Percentiles rank a stretch among this genome's conserved stretches.
phyloP scores from a whole-genome alignment of 1,140 invertebrate species.

The Temnothorax curvispinosus region DNA sequence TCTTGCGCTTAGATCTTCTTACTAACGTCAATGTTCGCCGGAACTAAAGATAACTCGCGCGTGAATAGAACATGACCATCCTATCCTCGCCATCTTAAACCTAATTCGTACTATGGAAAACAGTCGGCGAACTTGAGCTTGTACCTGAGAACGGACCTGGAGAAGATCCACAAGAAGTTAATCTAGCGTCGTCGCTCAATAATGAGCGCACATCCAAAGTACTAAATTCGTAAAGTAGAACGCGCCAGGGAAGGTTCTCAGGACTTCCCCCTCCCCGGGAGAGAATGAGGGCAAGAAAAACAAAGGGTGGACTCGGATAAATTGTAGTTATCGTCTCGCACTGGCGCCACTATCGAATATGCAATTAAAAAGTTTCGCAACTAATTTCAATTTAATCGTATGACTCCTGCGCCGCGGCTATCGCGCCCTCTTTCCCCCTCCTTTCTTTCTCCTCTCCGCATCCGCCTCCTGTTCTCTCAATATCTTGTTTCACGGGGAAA shows the following conservation, averaged over 20 bases:
- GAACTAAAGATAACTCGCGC: constrained; percentile 36
- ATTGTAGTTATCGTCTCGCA: constrained; percentile 71
- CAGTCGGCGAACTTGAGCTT: constrained; percentile 38
- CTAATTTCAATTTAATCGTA: constrained; percentile 84
- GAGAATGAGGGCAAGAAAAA: constrained; percentile 7
- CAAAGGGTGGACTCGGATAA: constrained; percentile 72
- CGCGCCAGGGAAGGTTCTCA: constrained; percentile 18
- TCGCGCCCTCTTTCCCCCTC: constrained; percentile 31
- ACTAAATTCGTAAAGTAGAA: constrained; percentile 73
- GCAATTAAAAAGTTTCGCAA: constrained; percentile 84
- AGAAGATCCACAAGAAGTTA: constrained; percentile 70
- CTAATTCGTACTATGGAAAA: constrained; percentile 40
- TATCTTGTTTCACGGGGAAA: constrained; percentile 28
- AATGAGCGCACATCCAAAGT: constrained; percentile 76
- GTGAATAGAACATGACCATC: constrained; percentile 38
- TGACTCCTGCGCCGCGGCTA: constrained; percentile 64
- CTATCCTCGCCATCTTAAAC: constrained; percentile 46
- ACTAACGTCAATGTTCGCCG: neutral
- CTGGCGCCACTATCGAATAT: constrained; percentile 79
- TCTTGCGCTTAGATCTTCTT: neutral
- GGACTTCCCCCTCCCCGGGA: constrained; percentile 12
- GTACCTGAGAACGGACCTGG: constrained; percentile 19
- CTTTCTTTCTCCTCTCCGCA: neutral
- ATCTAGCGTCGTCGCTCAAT: constrained; percentile 76
- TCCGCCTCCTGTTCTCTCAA: neutral